These are phyloP conservation scores for Tanypteryx hageni DNA, from an alignment of 2,888 invertebrate genomes.

Conservation along the genomic window DNA sequence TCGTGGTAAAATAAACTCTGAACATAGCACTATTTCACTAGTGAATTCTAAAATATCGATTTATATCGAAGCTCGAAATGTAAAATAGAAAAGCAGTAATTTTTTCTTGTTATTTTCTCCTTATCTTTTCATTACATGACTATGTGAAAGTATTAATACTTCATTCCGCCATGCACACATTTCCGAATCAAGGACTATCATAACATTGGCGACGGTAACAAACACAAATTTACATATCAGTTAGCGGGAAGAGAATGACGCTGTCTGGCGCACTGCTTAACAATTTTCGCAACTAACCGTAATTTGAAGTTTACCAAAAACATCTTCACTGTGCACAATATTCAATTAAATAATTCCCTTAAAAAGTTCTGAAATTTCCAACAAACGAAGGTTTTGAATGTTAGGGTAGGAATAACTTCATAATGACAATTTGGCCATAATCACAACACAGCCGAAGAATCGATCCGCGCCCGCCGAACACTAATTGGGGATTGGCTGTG, in stretches of 20 bases:
- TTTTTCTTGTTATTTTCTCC: slow-evolving; percentile 5
- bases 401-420: background rate
- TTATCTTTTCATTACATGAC: background rate
- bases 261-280: slow-evolving; percentile 54
- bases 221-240: slow-evolving; percentile 28
- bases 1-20: background rate
- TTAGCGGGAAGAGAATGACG: slow-evolving; percentile 41
- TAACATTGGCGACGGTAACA: background rate
- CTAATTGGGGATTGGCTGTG: slow-evolving; percentile 63
- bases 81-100: slow-evolving; percentile 41
- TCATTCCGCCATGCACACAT: background rate
- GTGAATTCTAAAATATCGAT: slow-evolving; percentile 45
- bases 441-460: slow-evolving; percentile 59
- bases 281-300: background rate
- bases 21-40: slow-evolving; percentile 49
- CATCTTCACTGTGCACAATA: background rate
- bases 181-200: background rate
- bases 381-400: background rate
- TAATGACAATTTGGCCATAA: slow-evolving; percentile 45
- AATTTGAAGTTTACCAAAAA: background rate
- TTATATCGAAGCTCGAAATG: slow-evolving; percentile 64
- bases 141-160: background rate
- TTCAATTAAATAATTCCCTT: background rate
- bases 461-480: slow-evolving; percentile 64
- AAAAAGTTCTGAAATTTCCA: background rate